Conservation (phyloP, 2,797 vertebrate genomes). For the Melanotaenia boesemani region DNA sequence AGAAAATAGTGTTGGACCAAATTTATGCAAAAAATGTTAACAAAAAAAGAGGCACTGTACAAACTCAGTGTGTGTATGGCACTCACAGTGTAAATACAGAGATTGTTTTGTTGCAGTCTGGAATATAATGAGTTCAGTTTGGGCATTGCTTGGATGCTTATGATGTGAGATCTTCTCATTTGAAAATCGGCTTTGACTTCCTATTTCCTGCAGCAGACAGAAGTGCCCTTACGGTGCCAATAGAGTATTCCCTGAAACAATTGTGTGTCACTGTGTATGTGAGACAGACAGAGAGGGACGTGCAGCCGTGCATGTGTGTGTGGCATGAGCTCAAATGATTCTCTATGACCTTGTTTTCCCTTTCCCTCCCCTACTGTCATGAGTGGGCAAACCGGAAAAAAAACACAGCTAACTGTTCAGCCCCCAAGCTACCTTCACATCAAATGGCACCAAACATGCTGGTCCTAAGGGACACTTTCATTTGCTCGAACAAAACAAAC, state of each 20-base stretch:
- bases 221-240: constrained; percentile 31
- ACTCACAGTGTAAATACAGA: too few relatives aligned
- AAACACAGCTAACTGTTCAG: constrained; percentile 57
- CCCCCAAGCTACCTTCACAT: constrained; percentile 54
- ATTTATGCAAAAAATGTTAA: neutral
- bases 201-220: constrained; percentile 18
- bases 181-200: constrained; percentile 30
- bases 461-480: constrained; percentile 32
- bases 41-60: neutral
- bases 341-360: constrained; percentile 49
- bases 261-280: constrained; percentile 3
- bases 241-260: constrained; percentile 18
- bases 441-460: constrained; percentile 44
- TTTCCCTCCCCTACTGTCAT: constrained; percentile 53
- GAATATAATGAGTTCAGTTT: neutral
- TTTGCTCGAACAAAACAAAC: constrained; percentile 6
- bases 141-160: neutral
- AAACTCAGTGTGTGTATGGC: too few relatives aligned
- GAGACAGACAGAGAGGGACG: neutral
- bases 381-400: constrained; percentile 52
- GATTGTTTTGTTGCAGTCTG: neutral
- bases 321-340: constrained; percentile 32
- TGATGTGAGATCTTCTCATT: constrained; percentile 10
- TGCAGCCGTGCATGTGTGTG: constrained; percentile 21
- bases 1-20: neutral